Base-by-base conservation (phyloP, 2,113 vertebrate species). In the Rhabdornis inornatus region DNA sequence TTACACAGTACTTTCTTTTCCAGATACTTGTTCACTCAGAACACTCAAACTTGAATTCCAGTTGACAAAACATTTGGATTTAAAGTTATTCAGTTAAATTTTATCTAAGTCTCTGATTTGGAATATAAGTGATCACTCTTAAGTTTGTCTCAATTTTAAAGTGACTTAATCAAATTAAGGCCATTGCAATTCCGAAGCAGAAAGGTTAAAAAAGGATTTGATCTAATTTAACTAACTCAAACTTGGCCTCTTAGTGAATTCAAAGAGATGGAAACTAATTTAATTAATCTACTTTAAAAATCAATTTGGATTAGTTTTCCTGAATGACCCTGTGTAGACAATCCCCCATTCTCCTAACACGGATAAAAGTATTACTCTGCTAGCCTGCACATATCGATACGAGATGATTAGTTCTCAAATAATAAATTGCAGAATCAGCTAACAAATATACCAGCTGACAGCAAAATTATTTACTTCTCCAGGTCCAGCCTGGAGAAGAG, bases 271-370 rank as follows among this genome's bases (percentile, higher is more conserved):
- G 83, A 76, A 84, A 76, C n/a, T 84, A 79, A 94, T 94, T 91
- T 79, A 91, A 95, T 94, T 87, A 84, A 92, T 92, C 83, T 87
- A 91, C 83, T 95, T 95, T 87, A 87, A 96, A 95, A 95, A 97
- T 96, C 94, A 79, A 94, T 95, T 96, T 79, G 91, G 91, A 95
- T 97, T 95, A 94, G 61, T 87, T 91, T 94, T 84, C 80, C 69
- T 71, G 81, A 95, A 79, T 56, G 35, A 86, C 27, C 21, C 72
- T 33, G 9, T 53, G 53, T 40, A 94, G 94, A 84, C 81, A 91
- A 84, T 8, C 76, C 7, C 15, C 27, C 3, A 1, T 83, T 89
- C 66, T 80, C 59, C 81, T 66, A 65, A 60, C 12, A 83, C 8
- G 27, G 92, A 89, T 81, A 83, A 92, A 96, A 92, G 49, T 44